Evolutionary conservation across 2,888 invertebrate genomes (phyloP).

Genomic region (Drosophila setosimentum): DNA sequence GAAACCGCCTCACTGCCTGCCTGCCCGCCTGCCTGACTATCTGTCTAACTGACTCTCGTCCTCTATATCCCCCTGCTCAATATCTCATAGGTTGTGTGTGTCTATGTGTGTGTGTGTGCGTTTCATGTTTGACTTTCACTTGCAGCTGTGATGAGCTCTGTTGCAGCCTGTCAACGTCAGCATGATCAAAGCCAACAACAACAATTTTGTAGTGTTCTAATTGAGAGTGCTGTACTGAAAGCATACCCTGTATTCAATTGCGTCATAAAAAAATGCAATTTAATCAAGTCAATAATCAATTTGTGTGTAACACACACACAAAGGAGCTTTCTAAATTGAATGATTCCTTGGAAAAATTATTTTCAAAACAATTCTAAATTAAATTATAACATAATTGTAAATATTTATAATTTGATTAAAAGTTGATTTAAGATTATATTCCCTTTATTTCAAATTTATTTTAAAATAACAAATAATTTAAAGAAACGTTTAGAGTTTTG

Average conservation of each 20-base stretch:
- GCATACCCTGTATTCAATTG: constrained; percentile 1
- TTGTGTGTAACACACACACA: too few relatives aligned
- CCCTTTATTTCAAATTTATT: neutral
- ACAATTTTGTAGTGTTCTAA: neutral
- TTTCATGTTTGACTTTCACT: constrained; percentile 77
- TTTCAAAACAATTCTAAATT: neutral
- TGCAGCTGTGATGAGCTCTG: constrained; percentile 70
- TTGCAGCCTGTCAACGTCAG: constrained; percentile 62
- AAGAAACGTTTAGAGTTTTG: neutral
- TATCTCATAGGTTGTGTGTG: constrained; percentile 39
- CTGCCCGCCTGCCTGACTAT: constrained; percentile 14
- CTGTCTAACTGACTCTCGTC: constrained; percentile 3
- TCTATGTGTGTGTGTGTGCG: constrained; percentile 31
- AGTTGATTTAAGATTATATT: neutral
- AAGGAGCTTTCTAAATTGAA: neutral
- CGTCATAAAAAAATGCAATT: neutral
- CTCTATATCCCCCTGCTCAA: constrained; percentile 25
- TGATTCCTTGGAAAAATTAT: neutral
- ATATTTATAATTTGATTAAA: neutral
- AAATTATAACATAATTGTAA: neutral
- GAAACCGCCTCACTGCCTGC: constrained; percentile 12
- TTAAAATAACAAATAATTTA: neutral
- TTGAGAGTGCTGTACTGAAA: neutral
- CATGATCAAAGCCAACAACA: constrained; percentile 31
- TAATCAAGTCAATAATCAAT: neutral